Evolutionary conservation across 2,797 vertebrate genomes (phyloP), one percentile per base, ranked within the genome.

Genomic region (Psittacula derbiana): DNA sequence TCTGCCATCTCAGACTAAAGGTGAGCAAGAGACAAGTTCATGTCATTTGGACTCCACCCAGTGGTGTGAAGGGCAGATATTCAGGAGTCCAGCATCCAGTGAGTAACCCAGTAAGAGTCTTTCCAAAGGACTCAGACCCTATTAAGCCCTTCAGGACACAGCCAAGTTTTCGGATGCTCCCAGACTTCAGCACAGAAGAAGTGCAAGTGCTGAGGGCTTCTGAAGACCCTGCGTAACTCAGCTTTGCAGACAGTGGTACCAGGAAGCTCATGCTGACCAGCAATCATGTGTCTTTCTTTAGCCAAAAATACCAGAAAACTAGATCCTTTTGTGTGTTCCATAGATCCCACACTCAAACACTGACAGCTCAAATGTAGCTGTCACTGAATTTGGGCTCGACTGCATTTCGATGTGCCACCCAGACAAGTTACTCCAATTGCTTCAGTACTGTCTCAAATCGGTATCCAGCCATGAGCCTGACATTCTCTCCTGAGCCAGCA

Each of bases 351-450:
- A 43, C 24, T 65, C 81, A 43, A 70, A 46, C 3, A 7, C 10
- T 61, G 60, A 82, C 49, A 80, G 66, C 24, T 89, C 24, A 86
- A n/a, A 91, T 40, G 44, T 65, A 93, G 79, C 61, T 78, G 84
- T 38, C 4, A 4, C 81, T 69, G 75, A 78, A 65, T 78, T 18
- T 36, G 49, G 81, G 57, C 65, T 92, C 69, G 61, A 46, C 85
- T 87, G 70, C 6, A 65, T 80, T 92, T 67, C 58, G n/a, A 69
- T 38, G 7, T 53, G 60, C 80, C 4, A 4, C 71, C 36, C 57
- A 71, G 86, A 66, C 21, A 81, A 72, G 64, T 74, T 80, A 46
- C 70, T 85, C 41, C 0, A 50, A 62, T 33, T 74, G 21, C 27
- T 25, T 53, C 1, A 2, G 30, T 44, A 20, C 46, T 4, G 2